phyloP scores from a whole-genome alignment of 2,113 vertebrate genomes.

The Nycticorax nycticorax region DNA sequence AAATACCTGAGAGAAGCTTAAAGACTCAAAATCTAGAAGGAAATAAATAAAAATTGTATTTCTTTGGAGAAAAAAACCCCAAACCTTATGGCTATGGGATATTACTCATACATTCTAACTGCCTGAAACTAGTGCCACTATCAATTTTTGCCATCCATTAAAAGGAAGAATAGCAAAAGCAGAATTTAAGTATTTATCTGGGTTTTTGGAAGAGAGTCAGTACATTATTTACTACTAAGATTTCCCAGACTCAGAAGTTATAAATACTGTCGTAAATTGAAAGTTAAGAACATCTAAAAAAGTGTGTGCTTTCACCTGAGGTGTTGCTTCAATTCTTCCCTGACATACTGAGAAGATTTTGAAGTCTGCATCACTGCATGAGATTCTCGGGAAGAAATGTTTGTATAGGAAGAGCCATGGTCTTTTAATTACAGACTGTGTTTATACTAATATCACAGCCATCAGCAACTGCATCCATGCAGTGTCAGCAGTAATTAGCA shows the following conservation, averaged over 20 bases:
- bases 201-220: neutral
- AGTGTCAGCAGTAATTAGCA: slow-evolving; percentile 64
- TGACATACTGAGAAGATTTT: slow-evolving; percentile 21
- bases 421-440: slow-evolving; percentile 59
- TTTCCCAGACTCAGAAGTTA: neutral
- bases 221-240: neutral
- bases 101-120: neutral
- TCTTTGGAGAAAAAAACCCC: neutral
- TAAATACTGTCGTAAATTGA: neutral
- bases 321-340: neutral
- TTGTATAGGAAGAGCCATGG: slow-evolving; percentile 45
- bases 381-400: slow-evolving; percentile 39
- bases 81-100: neutral
- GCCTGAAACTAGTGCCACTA: neutral
- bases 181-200: neutral
- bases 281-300: neutral
- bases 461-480: slow-evolving; percentile 66
- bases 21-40: neutral
- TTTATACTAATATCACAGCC: slow-evolving; percentile 56
- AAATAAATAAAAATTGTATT: neutral
- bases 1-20: neutral
- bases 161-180: neutral
- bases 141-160: neutral
- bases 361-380: neutral
- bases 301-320: neutral